Conservation (phyloP, 2,888 invertebrate species). For the Micoletzkya japonica region DNA sequence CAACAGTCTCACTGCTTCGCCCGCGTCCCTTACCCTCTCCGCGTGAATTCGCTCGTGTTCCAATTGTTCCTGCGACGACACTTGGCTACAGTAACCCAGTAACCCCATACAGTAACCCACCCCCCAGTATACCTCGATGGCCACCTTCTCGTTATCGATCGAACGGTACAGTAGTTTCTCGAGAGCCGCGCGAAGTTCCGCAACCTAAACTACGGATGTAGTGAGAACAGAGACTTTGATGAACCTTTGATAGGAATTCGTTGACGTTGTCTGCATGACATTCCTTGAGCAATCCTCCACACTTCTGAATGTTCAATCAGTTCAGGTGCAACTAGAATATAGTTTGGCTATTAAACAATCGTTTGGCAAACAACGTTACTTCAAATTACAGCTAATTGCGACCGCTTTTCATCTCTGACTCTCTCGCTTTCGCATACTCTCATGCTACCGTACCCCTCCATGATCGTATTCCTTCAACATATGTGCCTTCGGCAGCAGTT, state of each 20-base stretch:
- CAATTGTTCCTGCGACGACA: not conserved
- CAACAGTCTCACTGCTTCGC: not conserved
- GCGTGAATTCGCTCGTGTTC: not conserved
- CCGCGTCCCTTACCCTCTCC: not conserved
- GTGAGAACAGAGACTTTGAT: not conserved
- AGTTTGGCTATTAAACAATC: too few species aligned
- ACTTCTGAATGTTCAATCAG: too few species aligned
- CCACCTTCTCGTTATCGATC: slow-evolving; percentile 14
- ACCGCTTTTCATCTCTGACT: not conserved
- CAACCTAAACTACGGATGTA: not conserved
- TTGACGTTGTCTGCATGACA: slow-evolving; percentile 15
- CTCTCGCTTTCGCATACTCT: not conserved
- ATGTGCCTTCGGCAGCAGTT: not conserved
- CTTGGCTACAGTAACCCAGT: too few species aligned
- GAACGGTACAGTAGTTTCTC: slow-evolving; percentile 6
- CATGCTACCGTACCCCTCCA: not conserved
- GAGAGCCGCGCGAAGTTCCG: slow-evolving; percentile 12
- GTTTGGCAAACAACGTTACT: too few species aligned
- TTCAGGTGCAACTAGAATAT: too few species aligned
- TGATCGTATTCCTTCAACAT: not conserved
- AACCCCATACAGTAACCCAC: not conserved
- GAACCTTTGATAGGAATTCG: slow-evolving; percentile 11
- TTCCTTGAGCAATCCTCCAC: slow-evolving; percentile 12
- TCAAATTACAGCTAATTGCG: too few species aligned
- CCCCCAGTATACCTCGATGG: slow-evolving; percentile 4